Evolutionary conservation across 1,140 invertebrate species (phyloP).

Genomic region (Pseudobourletiella spinata): DNA sequence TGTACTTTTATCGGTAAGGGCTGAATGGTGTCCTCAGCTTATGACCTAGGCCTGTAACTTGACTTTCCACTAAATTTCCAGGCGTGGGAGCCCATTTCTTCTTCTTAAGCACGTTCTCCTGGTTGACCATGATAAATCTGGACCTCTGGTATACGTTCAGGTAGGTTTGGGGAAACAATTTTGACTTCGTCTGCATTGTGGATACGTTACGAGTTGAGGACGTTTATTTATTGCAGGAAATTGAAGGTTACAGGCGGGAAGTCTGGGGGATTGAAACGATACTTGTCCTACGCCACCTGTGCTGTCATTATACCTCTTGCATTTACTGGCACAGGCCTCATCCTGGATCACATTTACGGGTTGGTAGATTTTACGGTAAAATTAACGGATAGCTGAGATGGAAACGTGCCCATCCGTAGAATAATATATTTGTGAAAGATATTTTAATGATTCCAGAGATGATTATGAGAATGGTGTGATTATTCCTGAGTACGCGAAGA

Average conservation of each 20-base stretch:
- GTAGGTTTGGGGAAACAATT: no score
- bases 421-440: not conserved
- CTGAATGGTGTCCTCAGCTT: no score
- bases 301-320: not conserved
- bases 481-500: conserved; percentile 12
- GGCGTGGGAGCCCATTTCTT: no score
- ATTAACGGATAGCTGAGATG: not conserved
- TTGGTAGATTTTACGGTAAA: not conserved
- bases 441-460: not conserved
- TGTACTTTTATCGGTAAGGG: no score
- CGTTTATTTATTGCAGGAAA: not conserved
- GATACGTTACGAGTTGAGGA: no score
- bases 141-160: no score
- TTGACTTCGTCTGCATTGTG: no score
- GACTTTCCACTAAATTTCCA: no score
- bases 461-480: conserved; percentile 8
- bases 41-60: no score
- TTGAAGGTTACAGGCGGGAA: not conserved
- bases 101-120: no score
- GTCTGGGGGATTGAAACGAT: not conserved
- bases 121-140: no score
- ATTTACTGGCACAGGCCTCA: not conserved
- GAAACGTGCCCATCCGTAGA: not conserved
- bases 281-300: not conserved
- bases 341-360: not conserved